phyloP scores from a whole-genome alignment of 2,113 vertebrate genomes.

The Prolemur simus region DNA sequence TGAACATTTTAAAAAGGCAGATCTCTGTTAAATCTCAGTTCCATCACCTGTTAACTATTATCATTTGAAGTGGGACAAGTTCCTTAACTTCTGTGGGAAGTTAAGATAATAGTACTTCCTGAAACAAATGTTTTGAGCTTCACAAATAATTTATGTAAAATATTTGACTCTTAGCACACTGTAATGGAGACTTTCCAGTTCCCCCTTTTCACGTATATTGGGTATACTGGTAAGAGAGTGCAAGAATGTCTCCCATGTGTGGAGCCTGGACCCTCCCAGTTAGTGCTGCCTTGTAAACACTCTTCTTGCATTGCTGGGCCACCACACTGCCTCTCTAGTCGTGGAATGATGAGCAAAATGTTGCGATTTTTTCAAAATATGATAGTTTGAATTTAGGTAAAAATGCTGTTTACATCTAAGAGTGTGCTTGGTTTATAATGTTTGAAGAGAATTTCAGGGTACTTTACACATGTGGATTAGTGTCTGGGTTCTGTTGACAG shows the following conservation, averaged over 20 bases:
- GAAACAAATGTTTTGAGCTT: not conserved
- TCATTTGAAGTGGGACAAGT: not conserved
- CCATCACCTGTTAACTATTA: not conserved
- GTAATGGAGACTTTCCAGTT: not conserved
- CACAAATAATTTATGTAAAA: not conserved
- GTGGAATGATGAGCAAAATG: not conserved
- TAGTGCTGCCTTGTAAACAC: not conserved
- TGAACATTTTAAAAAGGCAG: not conserved
- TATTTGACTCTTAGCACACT: not conserved
- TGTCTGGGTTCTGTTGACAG: not conserved
- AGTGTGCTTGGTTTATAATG: not conserved
- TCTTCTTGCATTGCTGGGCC: not conserved
- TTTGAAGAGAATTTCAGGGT: not conserved
- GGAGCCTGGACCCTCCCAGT: not conserved
- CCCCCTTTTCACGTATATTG: not conserved
- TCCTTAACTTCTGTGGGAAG: not conserved
- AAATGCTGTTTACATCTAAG: not conserved
- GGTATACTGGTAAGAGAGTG: not conserved
- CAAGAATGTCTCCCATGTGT: not conserved
- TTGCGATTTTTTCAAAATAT: not conserved
- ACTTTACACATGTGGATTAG: not conserved
- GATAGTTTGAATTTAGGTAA: not conserved
- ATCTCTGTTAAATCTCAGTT: not conserved
- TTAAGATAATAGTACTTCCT: not conserved
- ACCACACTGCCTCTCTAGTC: not conserved